A percentile compares a stretch with the other conserved stretches of the same genome.
Conservation (phyloP, 2,888 invertebrate genomes). For the Rhamphomyia laevipes region DNA sequence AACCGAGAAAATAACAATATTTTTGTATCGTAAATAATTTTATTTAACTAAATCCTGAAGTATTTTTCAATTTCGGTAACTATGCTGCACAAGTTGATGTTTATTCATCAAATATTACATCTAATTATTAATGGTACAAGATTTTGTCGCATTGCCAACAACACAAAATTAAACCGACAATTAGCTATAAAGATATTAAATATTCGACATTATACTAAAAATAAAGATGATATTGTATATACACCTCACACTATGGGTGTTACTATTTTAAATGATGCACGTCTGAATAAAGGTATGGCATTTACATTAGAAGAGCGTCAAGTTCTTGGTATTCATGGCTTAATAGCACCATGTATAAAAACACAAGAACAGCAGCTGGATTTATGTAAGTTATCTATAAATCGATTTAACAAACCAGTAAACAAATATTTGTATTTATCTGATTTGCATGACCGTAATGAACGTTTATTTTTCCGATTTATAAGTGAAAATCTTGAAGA, state of each 20-base stretch:
- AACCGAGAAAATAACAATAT: no score
- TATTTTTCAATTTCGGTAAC: no score
- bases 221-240: conserved; percentile 64
- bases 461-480: conserved; percentile 82
- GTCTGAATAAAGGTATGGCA: conserved; percentile 39
- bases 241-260: conserved; percentile 77
- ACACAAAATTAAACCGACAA: no score
- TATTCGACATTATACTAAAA: conserved; percentile 52
- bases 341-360: conserved; percentile 80
- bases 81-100: no score
- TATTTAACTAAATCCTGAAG: no score
- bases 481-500: conserved; percentile 69
- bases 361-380: conserved; percentile 73
- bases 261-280: conserved; percentile 78
- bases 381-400: conserved; percentile 65
- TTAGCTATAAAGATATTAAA: no score
- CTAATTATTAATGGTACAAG: no score
- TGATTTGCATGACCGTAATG: conserved; percentile 69
- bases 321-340: conserved; percentile 80
- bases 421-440: conserved; percentile 87
- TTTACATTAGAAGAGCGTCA: conserved; percentile 74
- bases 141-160: no score
- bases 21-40: no score
- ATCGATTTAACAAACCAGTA: conserved; percentile 67
- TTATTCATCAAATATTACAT: no score